Evolutionary conservation across 2,113 vertebrate genomes (phyloP), one percentile per base, ranked within the genome.

Genomic region (Pongo abelii): DNA sequence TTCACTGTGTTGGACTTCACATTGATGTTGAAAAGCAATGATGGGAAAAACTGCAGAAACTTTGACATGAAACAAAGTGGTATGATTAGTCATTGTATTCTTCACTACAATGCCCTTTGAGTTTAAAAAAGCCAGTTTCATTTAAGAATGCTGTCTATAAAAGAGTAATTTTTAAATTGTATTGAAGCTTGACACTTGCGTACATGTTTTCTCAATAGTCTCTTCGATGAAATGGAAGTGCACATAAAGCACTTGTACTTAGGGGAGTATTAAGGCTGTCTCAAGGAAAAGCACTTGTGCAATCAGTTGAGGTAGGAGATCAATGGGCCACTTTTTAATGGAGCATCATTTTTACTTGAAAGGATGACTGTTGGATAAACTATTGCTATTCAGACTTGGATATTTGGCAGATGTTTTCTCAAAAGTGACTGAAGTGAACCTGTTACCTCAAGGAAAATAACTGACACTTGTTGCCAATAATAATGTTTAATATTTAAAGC

Each of bases 341-440:
- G 23, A 87, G 59, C 27, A 96, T 94, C 52, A 92, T 79, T 72
- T 97, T 95, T 75, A 83, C 43, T 95, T 93, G 90, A 96, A 81
- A 95, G n/a, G 23, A 84, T 84, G 38, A 96, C 83, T 86, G 38
- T 80, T 86, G 43, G 25, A 14, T 81, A 92, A 93, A 92, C 46
- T 89, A 74, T 70, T 85, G 61, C 40, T 91, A 89, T 83, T 92
- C 52, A 95, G 43, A 81, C 22, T 81, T 84, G 8, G 6, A 40
- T 84, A 80, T 70, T 80, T 75, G 20, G 4, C 55, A 48, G 32
- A 89, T 52, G 67, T 72, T 87, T 75, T 93, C 55, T 74, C 55
- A 91, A 94, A 43, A 92, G 72, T 86, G 43, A 85, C 55, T 77
- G 3, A 92, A 85, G 18, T 92, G 38, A 94, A 14, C 55, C 77